These are phyloP conservation scores for Meiosimyza decipiens DNA, from an alignment of 2,888 invertebrate species.

Conservation along the genomic window DNA sequence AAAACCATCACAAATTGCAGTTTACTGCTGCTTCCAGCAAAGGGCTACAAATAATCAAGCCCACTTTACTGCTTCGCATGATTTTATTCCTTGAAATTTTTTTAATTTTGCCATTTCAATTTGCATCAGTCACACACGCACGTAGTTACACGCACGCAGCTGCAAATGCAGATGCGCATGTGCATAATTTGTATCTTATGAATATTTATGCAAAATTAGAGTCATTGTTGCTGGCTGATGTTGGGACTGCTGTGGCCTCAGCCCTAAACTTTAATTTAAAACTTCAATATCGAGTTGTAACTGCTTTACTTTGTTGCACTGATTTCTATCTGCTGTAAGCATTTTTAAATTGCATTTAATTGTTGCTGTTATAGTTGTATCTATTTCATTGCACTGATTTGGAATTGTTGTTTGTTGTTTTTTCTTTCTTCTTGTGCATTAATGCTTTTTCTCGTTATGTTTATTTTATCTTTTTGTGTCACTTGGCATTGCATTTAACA, in stretches of 20 bases:
- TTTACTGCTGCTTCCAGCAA: background rate
- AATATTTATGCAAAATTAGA: conserved; percentile 17
- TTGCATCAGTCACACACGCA: conserved; percentile 2
- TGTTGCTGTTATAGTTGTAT: conserved; percentile 2
- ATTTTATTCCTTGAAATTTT: too few relatives aligned
- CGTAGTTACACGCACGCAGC: background rate
- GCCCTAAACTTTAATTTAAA: background rate
- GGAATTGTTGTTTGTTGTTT: background rate
- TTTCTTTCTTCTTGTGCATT: conserved; percentile 1
- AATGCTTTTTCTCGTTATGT: background rate
- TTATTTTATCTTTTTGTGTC: conserved; percentile 14
- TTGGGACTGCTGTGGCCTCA: background rate
- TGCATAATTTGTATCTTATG: conserved; percentile 5
- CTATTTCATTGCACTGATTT: background rate
- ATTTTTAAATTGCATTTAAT: background rate
- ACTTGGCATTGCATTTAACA: conserved; percentile 3
- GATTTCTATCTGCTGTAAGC: background rate
- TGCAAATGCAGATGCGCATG: conserved; percentile 4
- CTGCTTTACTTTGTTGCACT: background rate
- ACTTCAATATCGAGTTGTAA: background rate
- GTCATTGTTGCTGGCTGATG: conserved; percentile 6
- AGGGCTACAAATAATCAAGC: too few relatives aligned
- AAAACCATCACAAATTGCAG: background rate
- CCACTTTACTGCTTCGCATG: too few relatives aligned
- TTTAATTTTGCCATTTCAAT: background rate